phyloP scores from a whole-genome alignment of 2,888 invertebrate species.

The Oeneis ivallda region DNA sequence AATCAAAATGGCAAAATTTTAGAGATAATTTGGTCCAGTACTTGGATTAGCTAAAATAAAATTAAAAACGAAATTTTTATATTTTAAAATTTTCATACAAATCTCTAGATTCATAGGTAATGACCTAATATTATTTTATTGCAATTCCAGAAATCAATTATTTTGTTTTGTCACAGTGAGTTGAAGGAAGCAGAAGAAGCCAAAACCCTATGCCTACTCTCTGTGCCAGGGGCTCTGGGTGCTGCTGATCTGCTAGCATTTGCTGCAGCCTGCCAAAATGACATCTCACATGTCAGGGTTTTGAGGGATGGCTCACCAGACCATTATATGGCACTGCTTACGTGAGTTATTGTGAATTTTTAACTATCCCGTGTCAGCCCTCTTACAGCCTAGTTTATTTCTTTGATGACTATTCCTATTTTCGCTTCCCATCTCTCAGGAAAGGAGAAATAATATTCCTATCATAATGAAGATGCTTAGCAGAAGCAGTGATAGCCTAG shows the following conservation, averaged over 20 bases:
- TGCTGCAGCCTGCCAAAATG: conserved; percentile 94
- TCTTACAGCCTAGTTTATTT: background rate
- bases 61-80: too few species aligned
- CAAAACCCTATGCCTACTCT: conserved; percentile 92
- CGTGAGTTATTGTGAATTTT: conserved; percentile 75
- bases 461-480: too few species aligned
- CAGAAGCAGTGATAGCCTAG: too few species aligned
- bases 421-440: background rate
- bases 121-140: too few species aligned
- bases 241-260: conserved; percentile 97
- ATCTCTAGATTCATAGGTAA: too few species aligned
- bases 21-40: too few species aligned
- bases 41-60: too few species aligned
- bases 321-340: conserved; percentile 98
- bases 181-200: conserved; percentile 88
- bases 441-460: background rate
- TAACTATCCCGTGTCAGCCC: background rate
- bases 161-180: conserved; percentile 81
- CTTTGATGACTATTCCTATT: background rate
- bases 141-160: too few species aligned
- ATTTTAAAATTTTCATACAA: too few species aligned
- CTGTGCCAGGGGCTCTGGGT: conserved; percentile 94
- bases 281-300: conserved; percentile 95
- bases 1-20: too few species aligned
- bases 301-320: conserved; percentile 95